phyloP scores from a whole-genome alignment of 2,888 invertebrate species.

The Oxyteleia sp. region DNA sequence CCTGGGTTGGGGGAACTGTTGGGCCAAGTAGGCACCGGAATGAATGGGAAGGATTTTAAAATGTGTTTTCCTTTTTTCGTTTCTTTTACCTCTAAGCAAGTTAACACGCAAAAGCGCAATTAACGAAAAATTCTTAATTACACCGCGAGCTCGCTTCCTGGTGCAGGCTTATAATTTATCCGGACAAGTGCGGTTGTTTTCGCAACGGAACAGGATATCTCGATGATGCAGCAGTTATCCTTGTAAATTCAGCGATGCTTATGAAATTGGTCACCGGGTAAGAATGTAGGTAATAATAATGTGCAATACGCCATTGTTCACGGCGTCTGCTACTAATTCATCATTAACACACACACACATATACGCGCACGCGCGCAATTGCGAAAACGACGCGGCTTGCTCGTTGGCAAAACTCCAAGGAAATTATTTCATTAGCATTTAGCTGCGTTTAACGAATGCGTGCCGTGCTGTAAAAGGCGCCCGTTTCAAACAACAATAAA shows the following conservation, averaged over 20 bases:
- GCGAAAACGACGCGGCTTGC: slow-evolving; percentile 34
- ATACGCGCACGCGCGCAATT: slow-evolving; percentile 38
- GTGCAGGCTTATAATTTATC: slow-evolving; percentile 36
- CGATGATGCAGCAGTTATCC: slow-evolving; percentile 61
- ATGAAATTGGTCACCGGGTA: slow-evolving; percentile 62
- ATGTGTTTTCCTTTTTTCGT: too few relatives aligned
- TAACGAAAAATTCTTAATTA: too few relatives aligned
- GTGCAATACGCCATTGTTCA: slow-evolving; percentile 53
- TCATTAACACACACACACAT: slow-evolving; percentile 30
- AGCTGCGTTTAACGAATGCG: slow-evolving; percentile 53
- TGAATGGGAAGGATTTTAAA: too few relatives aligned
- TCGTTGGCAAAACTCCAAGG: slow-evolving; percentile 48
- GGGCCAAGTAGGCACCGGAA: too few relatives aligned
- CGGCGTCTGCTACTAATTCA: slow-evolving; percentile 53
- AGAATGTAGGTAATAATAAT: slow-evolving; percentile 59
- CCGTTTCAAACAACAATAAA: slow-evolving; percentile 28
- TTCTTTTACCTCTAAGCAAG: too few relatives aligned
- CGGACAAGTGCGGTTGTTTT: slow-evolving; percentile 25
- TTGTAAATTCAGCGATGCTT: slow-evolving; percentile 57
- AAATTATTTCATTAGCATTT: slow-evolving; percentile 63
- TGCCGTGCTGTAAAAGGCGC: slow-evolving; percentile 40
- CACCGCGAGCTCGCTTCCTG: too few relatives aligned
- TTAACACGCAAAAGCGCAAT: too few relatives aligned
- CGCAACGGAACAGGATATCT: slow-evolving; percentile 58
- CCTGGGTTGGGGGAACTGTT: too few relatives aligned